Percentiles rank a stretch among this genome's conserved stretches.
Evolutionary conservation across 2,888 invertebrate species (phyloP).

Genomic region (Drosophila limbata): DNA sequence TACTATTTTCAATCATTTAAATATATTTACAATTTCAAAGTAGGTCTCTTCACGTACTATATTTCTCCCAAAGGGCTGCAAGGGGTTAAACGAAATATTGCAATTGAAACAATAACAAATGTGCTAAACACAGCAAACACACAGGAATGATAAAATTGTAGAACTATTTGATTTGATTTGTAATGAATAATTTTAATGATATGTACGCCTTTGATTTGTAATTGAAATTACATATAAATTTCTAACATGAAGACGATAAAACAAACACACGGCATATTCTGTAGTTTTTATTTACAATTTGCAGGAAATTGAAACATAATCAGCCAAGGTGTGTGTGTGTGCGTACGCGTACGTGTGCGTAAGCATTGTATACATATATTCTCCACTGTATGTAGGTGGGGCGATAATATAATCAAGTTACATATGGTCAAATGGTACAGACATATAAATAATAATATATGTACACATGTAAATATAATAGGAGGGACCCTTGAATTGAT

Average conservation of each 20-base stretch:
- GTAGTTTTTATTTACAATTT: constrained; percentile 41
- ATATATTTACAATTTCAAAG: constrained; percentile 18
- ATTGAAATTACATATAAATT: constrained; percentile 78
- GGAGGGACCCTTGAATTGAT: constrained; percentile 30
- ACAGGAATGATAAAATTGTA: constrained; percentile 63
- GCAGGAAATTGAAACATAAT: constrained; percentile 5
- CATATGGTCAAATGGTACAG: constrained; percentile 5
- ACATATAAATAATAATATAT: neutral
- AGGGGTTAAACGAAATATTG: constrained; percentile 46
- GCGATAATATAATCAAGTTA: constrained; percentile 22
- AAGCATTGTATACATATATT: constrained; percentile 12
- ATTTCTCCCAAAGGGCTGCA: constrained; percentile 35
- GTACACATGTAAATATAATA: constrained; percentile 1
- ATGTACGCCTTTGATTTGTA: constrained; percentile 78
- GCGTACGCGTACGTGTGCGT: neutral
- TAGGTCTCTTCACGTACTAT: constrained; percentile 22
- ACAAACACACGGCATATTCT: constrained; percentile 24
- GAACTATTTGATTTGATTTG: constrained; percentile 81
- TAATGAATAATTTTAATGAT: constrained; percentile 77
- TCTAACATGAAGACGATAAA: constrained; percentile 74
- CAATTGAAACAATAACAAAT: constrained; percentile 40
- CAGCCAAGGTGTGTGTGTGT: neutral
- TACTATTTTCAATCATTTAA: constrained; percentile 28
- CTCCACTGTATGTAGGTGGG: constrained; percentile 3
- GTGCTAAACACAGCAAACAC: constrained; percentile 47